A percentile compares a stretch with the other conserved stretches of the same genome.
Evolutionary conservation across 2,113 vertebrate species (phyloP).

Genomic region (Notiomystis cincta): DNA sequence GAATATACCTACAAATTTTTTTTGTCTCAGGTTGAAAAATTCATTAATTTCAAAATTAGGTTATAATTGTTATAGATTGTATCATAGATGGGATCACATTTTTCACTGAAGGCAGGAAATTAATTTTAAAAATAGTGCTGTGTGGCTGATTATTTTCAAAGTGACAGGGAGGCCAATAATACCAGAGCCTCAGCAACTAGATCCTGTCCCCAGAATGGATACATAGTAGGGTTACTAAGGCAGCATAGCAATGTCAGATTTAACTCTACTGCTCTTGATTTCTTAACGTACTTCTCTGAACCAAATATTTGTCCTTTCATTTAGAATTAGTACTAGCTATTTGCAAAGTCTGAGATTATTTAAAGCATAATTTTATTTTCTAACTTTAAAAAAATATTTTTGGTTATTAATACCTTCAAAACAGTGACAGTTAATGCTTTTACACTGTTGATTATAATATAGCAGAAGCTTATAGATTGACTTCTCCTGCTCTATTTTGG

Average conservation of each 20-base stretch:
- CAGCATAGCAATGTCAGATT: neutral
- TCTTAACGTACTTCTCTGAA: neutral
- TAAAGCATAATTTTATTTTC: neutral
- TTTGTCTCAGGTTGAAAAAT: neutral
- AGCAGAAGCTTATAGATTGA: neutral
- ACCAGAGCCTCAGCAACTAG: neutral
- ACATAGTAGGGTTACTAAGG: neutral
- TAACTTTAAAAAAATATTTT: neutral
- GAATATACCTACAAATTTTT: neutral
- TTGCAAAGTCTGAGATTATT: neutral
- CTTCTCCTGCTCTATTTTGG: neutral
- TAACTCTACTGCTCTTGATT: neutral
- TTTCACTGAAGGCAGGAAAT: neutral
- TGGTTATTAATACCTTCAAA: neutral
- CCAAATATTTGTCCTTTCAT: neutral
- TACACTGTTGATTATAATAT: neutral
- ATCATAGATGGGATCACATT: neutral
- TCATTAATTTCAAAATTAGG: neutral
- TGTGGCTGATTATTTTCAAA: neutral
- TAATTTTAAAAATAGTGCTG: neutral
- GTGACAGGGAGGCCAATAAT: neutral
- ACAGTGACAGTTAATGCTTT: neutral
- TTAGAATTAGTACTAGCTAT: neutral
- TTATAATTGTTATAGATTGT: neutral
- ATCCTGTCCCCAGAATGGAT: neutral